Base-by-base conservation (phyloP, 2,113 vertebrate genomes). In the Struthidea cinerea region DNA sequence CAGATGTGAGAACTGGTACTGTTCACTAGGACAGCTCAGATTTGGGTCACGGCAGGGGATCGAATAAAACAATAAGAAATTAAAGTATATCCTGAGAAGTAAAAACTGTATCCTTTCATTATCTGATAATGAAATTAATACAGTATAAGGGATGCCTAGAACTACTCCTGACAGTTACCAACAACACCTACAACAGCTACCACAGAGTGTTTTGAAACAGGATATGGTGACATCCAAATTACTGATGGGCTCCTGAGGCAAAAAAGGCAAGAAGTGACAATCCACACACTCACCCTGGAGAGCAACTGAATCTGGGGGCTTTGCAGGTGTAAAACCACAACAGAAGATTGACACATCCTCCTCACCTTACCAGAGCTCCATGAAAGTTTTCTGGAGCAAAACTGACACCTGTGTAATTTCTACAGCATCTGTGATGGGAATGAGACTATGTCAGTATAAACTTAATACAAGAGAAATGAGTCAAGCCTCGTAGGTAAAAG, bases 281-380 rank as follows among this genome's bases (percentile, higher is more conserved):
- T 73, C 57, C 27, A 44, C 39, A 41, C 28, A 15, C 56, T 92
- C 73, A 47, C 13, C 44, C 75, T 44, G 26, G 33, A 93, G 49
- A 93, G 64, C 84, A 95, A 53, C 26, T 3, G 1, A 68, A 82
- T 91, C 74, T 28, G 4, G 74, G 69, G 61, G 77, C 65, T 94
- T 64, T 82, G 84, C 89, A 94, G 91, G 91, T 94, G 93, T 87
- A 90, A 95, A 92, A 92, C 47, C 74, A 60, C 52, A 1, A 5
- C 28, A 30, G 61, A 55, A 91, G 85, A 89, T 20, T 95, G 90
- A 93, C 85, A 61, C 53, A 53, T 61, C 55, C 59, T 94, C 80
- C 50, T 91, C 47, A 46, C 39, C 32, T 67, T 44, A 39, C 57
- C 81, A 61, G 6, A 57, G 67, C 16, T 79, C 44, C 37, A 4